Base-by-base conservation (phyloP, 2,888 invertebrate species). In the Hydrotaea cyrtoneurina region DNA sequence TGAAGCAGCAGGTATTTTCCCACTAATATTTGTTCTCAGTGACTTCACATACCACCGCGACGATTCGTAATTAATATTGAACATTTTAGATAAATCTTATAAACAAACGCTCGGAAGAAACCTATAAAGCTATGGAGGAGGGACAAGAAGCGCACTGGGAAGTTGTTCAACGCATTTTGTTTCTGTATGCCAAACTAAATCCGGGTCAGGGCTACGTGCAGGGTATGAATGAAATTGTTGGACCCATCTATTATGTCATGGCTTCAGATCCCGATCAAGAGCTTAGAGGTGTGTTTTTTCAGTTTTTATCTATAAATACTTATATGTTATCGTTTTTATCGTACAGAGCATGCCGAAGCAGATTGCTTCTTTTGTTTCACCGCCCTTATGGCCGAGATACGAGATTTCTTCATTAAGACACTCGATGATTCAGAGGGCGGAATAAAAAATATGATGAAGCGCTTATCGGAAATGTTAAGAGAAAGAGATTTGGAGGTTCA, bases 161-260 rank as follows among this genome's bases (percentile, higher is more conserved):
- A 93, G 98, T 99, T 3, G 97, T 98, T 0, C 98, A 99, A 91
- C 94, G 99, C 83, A 98, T 99, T 92, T 93, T 99, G 80, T 99
- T 99, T 93, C 94, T 99, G 0, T 99, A 99, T 92, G 98, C 98
- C 0, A 99, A 99, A 93, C 94, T 99, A 15, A 99, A 99, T 93
- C 98, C 99, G 0, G 99, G 99, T 0, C 98, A 99, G 91, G 96
- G 98, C 13, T 97, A 97, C 90, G 97, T 98, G 0, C 97, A 99
- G 93, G 99, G 99, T 76, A 99, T 99, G 99, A 99, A 99, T 93
- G 99, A 99, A 93, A 98, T 99, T 88, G 96, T 99, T 62, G 99
- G 99, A 0, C 99, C 99, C 8, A 98, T 99, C 89, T 99, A 99
- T 93, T 98, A 98, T 92, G 96, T 98, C 0, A 98, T 99, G 92